phyloP scores from a whole-genome alignment of 2,888 invertebrate species.

The Amphipoea oculea region DNA sequence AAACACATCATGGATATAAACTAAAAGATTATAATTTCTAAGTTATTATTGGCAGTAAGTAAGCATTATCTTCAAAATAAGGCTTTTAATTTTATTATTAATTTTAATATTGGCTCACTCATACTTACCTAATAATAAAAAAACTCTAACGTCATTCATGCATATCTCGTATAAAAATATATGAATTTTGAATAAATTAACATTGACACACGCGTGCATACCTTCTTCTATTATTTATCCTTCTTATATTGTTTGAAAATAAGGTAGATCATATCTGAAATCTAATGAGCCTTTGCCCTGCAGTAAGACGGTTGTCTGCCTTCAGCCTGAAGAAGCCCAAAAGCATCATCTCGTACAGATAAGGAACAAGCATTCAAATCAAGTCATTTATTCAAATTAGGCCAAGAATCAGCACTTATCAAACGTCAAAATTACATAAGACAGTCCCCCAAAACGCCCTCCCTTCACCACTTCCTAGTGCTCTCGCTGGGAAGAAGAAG shows the following conservation, averaged over 20 bases:
- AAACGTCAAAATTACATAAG: neutral
- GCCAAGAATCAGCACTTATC: too few relatives aligned
- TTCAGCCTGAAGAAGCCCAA: too few relatives aligned
- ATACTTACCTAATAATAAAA: neutral
- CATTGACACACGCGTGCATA: neutral
- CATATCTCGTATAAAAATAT: neutral
- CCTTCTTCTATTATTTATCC: neutral
- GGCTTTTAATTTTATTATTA: neutral
- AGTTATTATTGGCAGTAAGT: neutral
- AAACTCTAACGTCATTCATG: neutral
- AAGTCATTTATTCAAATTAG: neutral
- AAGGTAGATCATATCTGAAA: neutral
- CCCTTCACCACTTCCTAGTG: neutral
- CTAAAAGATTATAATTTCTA: neutral
- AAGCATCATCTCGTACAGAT: neutral
- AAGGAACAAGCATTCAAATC: neutral
- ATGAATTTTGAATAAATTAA: constrained; percentile 13
- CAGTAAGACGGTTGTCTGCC: too few relatives aligned
- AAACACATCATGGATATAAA: neutral
- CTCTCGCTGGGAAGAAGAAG: neutral
- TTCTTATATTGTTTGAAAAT: neutral
- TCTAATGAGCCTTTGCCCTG: neutral
- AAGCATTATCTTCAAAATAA: too few relatives aligned
- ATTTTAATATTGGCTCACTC: neutral
- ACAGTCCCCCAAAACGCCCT: too few relatives aligned